Evolutionary conservation across 2,113 vertebrate species (phyloP), one percentile per base, ranked within the genome.

Genomic region (Gambusia holbrooki): DNA sequence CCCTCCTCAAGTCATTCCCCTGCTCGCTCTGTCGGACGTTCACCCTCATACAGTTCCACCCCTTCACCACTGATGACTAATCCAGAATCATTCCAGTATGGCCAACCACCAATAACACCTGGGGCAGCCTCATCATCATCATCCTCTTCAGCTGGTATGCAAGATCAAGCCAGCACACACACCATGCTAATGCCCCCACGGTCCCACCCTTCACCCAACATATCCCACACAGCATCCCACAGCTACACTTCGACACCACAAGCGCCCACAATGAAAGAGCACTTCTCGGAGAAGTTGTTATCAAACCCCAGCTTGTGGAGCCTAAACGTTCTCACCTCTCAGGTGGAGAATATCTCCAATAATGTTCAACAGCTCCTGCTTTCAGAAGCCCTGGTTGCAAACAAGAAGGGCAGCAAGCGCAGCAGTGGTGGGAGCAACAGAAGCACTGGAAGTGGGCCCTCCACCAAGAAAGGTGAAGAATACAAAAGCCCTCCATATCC

Each of bases 341-440:
- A 99, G 84, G 98, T 99, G 62, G 98, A 99, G 90, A 99, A 97
- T 91, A 99, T 99, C 76, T 98, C 98, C 64, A 99, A 96, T 89
- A 99, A 98, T 0, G 98, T 99, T 62, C 98, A 99, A 88, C 98
- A 99, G 87, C 93, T 99, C 37, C 92, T 99, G 64, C 96, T 99
- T 45, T 98, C 98, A 76, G 97, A 98, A 82, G 92, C 96, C 0
- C 69, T 97, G 0, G 92, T 96, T 80, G 95, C 96, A 1, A 98
- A 96, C 89, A 98, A 97, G 87, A 99, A 98, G 82, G 88, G 92
- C 0, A 81, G 89, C 74, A 99, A 98, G 87, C 95, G 92, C 63
- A 92, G 61, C 69, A 93, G 91, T 74, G 91, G 90, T 2, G 90
- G 92, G 9, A 93, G 89, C 81, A 92, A 88, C 81, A 90, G 90